Conservation (phyloP, 2,888 invertebrate genomes). For the Ferdinandea cuprea region DNA sequence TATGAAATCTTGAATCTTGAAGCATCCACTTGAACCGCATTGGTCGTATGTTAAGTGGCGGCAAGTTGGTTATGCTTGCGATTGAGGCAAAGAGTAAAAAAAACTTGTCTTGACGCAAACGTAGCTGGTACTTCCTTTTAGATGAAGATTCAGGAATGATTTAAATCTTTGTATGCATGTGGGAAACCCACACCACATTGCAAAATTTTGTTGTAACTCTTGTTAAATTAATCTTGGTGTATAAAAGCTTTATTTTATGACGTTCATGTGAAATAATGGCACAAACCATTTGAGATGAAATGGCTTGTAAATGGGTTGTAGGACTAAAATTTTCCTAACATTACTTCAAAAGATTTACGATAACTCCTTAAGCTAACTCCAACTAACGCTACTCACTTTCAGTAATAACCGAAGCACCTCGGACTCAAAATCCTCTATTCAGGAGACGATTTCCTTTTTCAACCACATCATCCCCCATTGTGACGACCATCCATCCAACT, state of each 20-base stretch:
- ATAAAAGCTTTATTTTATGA: no score
- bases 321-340: no score
- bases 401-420: slow-evolving; percentile 82
- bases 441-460: slow-evolving; percentile 82
- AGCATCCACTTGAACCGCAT: slow-evolving; percentile 20
- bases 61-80: not conserved
- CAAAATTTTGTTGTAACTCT: not conserved
- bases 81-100: no score
- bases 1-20: slow-evolving; percentile 42
- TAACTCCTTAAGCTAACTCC: not conserved
- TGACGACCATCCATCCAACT: slow-evolving; percentile 75
- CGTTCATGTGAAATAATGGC: no score
- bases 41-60: slow-evolving; percentile 17
- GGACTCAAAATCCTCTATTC: slow-evolving; percentile 82
- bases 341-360: not conserved
- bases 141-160: no score
- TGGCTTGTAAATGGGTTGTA: no score
- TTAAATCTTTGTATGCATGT: no score
- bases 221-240: no score
- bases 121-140: no score
- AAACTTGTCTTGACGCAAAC: no score
- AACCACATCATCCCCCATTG: slow-evolving; percentile 75
- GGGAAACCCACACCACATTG: not conserved
- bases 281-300: no score
- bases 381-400: not conserved